Percentiles rank a stretch among this genome's conserved stretches.
Evolutionary conservation across 2,888 invertebrate species (phyloP).

Genomic region (Drosophila crucigera): DNA sequence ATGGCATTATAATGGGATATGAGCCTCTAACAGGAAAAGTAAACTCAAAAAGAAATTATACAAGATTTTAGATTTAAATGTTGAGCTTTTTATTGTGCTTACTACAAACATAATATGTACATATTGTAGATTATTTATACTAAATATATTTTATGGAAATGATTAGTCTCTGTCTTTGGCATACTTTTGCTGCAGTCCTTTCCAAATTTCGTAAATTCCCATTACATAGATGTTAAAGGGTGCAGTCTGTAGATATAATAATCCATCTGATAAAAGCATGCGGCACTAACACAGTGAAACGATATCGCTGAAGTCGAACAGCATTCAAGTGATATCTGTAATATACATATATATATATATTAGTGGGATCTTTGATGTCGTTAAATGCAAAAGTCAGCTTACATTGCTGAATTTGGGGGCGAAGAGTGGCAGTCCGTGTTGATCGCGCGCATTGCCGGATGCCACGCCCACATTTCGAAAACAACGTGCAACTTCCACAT

Average conservation of each 20-base stretch:
- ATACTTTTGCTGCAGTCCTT: conserved; percentile 36
- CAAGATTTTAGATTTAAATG: not conserved
- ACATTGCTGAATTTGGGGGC: conserved; percentile 89
- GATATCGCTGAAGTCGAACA: conserved; percentile 97
- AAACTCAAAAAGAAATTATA: not conserved
- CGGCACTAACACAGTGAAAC: conserved; percentile 96
- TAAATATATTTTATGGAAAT: conserved; percentile 2
- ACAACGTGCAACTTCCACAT: conserved; percentile 88
- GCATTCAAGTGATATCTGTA: conserved; percentile 91
- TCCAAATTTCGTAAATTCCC: not conserved
- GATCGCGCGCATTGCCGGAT: conserved; percentile 95
- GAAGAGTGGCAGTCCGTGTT: conserved; percentile 93
- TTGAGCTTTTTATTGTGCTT: not conserved
- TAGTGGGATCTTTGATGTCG: not conserved
- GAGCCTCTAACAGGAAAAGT: not conserved
- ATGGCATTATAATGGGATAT: conserved; percentile 44
- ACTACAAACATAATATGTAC: not conserved
- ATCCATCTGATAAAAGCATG: conserved; percentile 97
- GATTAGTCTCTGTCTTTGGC: conserved; percentile 50
- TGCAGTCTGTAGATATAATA: conserved; percentile 96
- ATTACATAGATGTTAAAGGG: conserved; percentile 83
- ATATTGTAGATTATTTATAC: not conserved
- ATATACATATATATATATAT: not conserved
- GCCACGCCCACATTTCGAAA: conserved; percentile 93
- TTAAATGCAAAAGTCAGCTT: not conserved